These are phyloP conservation scores for Bettongia penicillata DNA, from an alignment of 2,113 vertebrate species.

Conservation along the genomic window DNA sequence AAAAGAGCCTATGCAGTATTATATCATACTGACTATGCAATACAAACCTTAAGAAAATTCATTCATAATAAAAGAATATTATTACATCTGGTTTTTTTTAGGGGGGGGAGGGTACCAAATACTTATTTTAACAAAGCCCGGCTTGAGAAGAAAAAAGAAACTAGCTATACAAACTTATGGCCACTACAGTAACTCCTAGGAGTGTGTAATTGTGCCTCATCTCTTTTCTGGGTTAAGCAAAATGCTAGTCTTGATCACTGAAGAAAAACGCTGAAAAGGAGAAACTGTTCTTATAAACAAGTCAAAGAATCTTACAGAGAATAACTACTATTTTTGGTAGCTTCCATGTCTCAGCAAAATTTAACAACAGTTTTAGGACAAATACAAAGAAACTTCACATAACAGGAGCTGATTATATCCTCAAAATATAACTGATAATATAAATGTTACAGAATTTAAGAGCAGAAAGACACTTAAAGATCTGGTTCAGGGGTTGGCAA, in stretches of 20 bases:
- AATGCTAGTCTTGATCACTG: not conserved
- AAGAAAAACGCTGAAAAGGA: not conserved
- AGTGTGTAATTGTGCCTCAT: not conserved
- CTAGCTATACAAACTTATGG: not conserved
- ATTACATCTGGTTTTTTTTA: not conserved
- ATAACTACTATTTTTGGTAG: not conserved
- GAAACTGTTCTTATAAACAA: not conserved
- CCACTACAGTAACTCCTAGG: not conserved
- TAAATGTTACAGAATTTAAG: not conserved
- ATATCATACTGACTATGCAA: conserved; percentile 61
- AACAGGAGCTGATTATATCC: not conserved
- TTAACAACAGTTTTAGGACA: not conserved
- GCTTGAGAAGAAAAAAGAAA: not conserved
- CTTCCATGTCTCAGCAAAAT: not conserved
- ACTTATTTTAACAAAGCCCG: not conserved
- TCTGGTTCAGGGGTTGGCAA: not conserved
- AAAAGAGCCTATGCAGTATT: conserved; percentile 46
- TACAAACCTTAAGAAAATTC: conserved; percentile 65
- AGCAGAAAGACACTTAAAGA: not conserved
- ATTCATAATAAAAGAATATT: conserved; percentile 72
- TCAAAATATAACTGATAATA: not conserved
- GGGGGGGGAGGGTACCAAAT: not conserved
- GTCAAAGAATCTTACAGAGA: not conserved
- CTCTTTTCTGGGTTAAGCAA: not conserved
- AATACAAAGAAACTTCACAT: not conserved